A percentile compares a stretch with the other conserved stretches of the same genome.
These are phyloP conservation scores for Cuculus canorus DNA, from an alignment of 2,797 vertebrate species.

Conservation along the genomic window DNA sequence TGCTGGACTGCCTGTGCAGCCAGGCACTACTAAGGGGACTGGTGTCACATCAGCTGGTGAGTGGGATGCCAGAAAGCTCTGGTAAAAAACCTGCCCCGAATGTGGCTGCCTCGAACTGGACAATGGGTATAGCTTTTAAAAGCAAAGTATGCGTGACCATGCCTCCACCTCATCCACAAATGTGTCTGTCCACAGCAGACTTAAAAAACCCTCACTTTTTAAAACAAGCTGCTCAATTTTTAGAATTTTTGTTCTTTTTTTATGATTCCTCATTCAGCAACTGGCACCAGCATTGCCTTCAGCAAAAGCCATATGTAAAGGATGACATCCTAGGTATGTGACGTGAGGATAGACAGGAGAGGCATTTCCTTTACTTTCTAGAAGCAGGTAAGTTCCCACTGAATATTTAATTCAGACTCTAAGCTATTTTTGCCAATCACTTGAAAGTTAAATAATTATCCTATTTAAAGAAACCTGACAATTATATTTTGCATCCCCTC, in stretches of 20 bases:
- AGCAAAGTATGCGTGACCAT: accelerated
- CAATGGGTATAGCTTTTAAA: neutral
- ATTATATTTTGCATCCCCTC: neutral
- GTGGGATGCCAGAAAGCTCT: neutral
- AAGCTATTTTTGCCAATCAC: neutral
- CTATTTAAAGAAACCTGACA: neutral
- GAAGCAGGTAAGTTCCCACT: neutral
- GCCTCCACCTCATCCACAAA: neutral
- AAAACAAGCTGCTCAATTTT: neutral
- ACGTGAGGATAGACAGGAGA: neutral
- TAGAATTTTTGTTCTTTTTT: neutral
- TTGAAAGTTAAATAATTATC: slow-evolving; percentile 37
- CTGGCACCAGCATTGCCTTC: neutral
- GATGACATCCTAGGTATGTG: neutral
- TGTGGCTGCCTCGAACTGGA: neutral
- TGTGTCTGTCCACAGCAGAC: accelerated
- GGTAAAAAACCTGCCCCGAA: neutral
- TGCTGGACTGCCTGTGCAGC: neutral
- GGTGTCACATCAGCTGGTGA: neutral
- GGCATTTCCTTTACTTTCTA: neutral
- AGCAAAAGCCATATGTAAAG: neutral
- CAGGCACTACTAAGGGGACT: neutral
- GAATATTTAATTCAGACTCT: neutral
- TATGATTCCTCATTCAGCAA: neutral
- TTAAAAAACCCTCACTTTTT: neutral